A percentile compares a stretch with the other conserved stretches of the same genome.
These are phyloP conservation scores for Sebastolobus altivelis DNA, from an alignment of 2,797 vertebrate species.

Conservation along the genomic window DNA sequence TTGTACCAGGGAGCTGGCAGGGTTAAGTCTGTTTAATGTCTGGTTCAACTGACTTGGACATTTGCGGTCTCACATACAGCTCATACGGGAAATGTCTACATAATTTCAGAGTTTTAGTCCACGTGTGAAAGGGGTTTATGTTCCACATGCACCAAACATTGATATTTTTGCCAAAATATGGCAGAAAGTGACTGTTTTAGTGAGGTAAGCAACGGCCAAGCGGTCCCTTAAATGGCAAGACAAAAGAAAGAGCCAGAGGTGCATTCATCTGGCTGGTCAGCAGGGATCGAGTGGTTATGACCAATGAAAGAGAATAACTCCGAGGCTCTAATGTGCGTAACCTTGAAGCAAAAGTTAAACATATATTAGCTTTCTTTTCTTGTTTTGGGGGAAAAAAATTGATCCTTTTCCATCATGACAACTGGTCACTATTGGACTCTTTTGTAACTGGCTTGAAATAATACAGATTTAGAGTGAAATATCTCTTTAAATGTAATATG, in stretches of 20 bases:
- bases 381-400: not conserved
- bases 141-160: not conserved
- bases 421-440: not conserved
- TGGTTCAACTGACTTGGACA: not conserved
- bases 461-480: not conserved
- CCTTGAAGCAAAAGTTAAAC: not conserved
- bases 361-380: not conserved
- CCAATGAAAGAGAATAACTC: not conserved
- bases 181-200: not conserved
- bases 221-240: not conserved
- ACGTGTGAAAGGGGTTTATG: not conserved
- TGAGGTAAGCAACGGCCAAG: not conserved
- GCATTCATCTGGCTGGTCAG: not conserved
- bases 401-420: no score
- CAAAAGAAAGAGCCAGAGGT: not conserved
- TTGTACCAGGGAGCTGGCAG: not conserved
- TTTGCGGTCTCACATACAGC: not conserved
- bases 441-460: not conserved
- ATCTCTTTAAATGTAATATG: conserved; percentile 3
- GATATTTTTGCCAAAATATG: not conserved
- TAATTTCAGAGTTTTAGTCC: not conserved
- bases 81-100: not conserved
- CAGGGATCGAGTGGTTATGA: not conserved
- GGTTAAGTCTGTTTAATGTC: not conserved
- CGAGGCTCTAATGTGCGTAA: not conserved